Base-by-base conservation (phyloP, 2,113 vertebrate genomes). In the Xiphophorus hellerii region DNA sequence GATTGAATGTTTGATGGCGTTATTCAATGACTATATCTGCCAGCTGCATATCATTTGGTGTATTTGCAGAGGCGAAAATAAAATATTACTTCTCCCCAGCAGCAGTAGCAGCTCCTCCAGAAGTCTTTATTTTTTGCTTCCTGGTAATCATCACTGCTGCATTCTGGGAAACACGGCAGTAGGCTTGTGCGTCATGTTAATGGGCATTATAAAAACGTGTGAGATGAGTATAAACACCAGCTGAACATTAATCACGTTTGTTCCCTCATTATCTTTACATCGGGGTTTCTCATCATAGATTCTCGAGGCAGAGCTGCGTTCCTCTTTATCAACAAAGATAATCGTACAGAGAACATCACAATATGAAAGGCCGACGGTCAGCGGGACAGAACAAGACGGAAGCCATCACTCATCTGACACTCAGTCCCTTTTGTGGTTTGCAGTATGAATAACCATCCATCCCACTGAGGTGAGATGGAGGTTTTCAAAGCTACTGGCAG, bases 1-100 rank as follows among this genome's bases (percentile, higher is more conserved):
- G 85, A 87, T 78, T 88, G 84, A 87, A 86, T 85, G 88, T 87
- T 82, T 87, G 88, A 93, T 82, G 81, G 65, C 63, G 80, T 86
- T 84, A 73, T 85, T 87, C 73, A 66, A n/a, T 7, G 86, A 91
- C 63, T 80, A 63, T 66, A 84, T 82, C 84, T 79, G 76, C 27
- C 12, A 28, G 84, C 80, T 48, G 83, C 76, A 73, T 78, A 85
- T 85, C 80, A 82, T 77, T 84, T 54, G 37, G 60, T 62, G 39
- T 28, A 31, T 76, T 85, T 76, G 73, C 60, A 63, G 62, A 81
- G 29, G 83, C 67, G 71, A 79, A 86, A 62, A 66, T 73, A 51
- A 85, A 79, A 70, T 31, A 54, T 60, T 48, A 8, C 20, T 51
- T 37, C 63, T 33, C 58, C 68, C 66, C 51, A n/a, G 51, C 51